phyloP scores from a whole-genome alignment of 2,797 vertebrate species.

The Oreochromis grahami region DNA sequence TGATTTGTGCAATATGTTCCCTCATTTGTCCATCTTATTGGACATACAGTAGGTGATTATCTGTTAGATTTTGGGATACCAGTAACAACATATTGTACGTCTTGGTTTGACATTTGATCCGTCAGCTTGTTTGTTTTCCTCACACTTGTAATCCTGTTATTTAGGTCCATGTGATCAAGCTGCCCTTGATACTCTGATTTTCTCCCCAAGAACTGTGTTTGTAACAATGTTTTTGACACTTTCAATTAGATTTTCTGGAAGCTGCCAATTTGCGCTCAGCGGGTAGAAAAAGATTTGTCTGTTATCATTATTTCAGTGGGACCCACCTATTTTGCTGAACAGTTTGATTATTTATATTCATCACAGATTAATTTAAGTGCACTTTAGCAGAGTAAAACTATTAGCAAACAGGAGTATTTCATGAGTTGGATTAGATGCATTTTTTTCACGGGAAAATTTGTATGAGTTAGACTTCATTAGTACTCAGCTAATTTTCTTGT shows the following conservation, averaged over 20 bases:
- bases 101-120: neutral
- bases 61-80: neutral
- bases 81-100: neutral
- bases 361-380: neutral
- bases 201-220: neutral
- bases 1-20: neutral
- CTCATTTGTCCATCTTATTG: neutral
- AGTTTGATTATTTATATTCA: neutral
- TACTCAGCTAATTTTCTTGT: neutral
- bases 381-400: neutral
- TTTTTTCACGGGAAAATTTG: neutral
- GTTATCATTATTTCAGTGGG: neutral
- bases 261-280: neutral
- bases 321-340: neutral
- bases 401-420: neutral
- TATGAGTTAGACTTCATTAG: neutral
- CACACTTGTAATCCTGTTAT: neutral
- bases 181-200: neutral
- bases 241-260: neutral
- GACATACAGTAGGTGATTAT: neutral
- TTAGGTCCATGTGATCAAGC: neutral
- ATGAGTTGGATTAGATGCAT: neutral
- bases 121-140: neutral
- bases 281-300: neutral
- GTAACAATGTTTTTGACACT: neutral